A percentile compares a stretch with the other conserved stretches of the same genome.
These are phyloP conservation scores for Zhuqinia jingwanae DNA, from an alignment of 2,888 invertebrate genomes.

Conservation along the genomic window DNA sequence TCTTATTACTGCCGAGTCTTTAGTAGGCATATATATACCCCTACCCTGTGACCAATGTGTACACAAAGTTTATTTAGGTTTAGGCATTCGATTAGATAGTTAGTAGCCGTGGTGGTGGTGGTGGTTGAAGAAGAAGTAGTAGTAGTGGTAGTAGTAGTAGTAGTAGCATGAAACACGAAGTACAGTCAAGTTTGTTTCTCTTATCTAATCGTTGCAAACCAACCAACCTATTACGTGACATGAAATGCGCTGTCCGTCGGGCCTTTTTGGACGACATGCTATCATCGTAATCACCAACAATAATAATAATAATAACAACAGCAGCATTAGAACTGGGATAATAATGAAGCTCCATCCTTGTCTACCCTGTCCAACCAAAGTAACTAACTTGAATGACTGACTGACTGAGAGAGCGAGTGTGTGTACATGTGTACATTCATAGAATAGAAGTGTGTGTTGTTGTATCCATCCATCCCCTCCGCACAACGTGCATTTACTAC, in stretches of 20 bases:
- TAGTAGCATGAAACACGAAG: background rate
- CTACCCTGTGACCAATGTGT: background rate
- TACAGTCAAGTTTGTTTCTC: conserved; percentile 37
- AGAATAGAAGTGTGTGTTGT: conserved; percentile 16
- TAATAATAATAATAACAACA: background rate
- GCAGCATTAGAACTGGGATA: conserved; percentile 32
- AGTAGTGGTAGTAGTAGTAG: too few species aligned
- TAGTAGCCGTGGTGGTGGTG: background rate
- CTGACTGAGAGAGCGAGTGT: conserved; percentile 49
- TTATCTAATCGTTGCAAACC: conserved; percentile 58
- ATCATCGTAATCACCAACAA: conserved; percentile 43
- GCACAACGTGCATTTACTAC: conserved; percentile 22
- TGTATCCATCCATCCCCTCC: conserved; percentile 18
- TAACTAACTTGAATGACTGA: conserved; percentile 43
- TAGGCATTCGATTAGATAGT: background rate
- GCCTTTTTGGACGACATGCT: conserved; percentile 60
- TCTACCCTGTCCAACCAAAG: conserved; percentile 52
- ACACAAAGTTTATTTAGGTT: background rate
- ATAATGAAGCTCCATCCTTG: conserved; percentile 66
- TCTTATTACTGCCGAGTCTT: background rate
- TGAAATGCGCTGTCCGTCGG: conserved; percentile 66
- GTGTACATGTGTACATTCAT: too few species aligned
- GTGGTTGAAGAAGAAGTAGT: too few species aligned
- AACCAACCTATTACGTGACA: conserved; percentile 70
- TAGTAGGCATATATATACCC: background rate